Evolutionary conservation across 2,113 vertebrate species (phyloP).

Genomic region (Callaeas wilsoni): DNA sequence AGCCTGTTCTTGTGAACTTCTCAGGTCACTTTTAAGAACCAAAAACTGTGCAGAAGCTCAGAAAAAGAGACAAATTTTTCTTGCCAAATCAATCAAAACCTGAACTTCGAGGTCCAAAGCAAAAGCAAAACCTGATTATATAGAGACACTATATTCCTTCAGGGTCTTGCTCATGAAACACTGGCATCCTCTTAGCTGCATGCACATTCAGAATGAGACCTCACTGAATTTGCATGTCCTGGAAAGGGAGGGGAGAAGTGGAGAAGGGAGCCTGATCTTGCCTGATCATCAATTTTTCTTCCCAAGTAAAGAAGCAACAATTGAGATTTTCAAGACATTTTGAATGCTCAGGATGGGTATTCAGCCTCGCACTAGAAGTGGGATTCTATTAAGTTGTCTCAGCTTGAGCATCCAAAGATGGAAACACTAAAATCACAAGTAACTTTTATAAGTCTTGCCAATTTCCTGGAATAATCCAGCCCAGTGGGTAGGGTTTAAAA

Average conservation of each 20-base stretch:
- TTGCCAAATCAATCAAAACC: background rate
- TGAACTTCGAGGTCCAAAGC: background rate
- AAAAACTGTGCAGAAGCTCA: slow-evolving; percentile 6
- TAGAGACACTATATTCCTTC: background rate
- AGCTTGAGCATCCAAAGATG: background rate
- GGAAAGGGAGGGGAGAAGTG: accelerated
- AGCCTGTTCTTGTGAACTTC: slow-evolving; percentile 10
- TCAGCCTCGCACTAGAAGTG: background rate
- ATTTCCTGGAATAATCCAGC: background rate
- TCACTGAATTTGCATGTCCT: background rate
- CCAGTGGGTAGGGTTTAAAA: background rate
- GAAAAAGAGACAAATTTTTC: background rate
- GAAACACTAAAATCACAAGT: background rate
- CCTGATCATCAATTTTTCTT: background rate
- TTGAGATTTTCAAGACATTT: background rate
- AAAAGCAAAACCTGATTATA: background rate
- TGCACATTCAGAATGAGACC: background rate
- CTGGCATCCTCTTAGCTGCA: background rate
- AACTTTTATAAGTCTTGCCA: background rate
- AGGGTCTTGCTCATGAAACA: background rate
- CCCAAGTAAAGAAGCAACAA: background rate
- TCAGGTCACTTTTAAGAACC: background rate
- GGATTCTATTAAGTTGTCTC: background rate
- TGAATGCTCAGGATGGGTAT: background rate
- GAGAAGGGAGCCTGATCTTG: background rate